Base-by-base conservation (phyloP, 2,888 invertebrate species). In the Apodemia zela region DNA sequence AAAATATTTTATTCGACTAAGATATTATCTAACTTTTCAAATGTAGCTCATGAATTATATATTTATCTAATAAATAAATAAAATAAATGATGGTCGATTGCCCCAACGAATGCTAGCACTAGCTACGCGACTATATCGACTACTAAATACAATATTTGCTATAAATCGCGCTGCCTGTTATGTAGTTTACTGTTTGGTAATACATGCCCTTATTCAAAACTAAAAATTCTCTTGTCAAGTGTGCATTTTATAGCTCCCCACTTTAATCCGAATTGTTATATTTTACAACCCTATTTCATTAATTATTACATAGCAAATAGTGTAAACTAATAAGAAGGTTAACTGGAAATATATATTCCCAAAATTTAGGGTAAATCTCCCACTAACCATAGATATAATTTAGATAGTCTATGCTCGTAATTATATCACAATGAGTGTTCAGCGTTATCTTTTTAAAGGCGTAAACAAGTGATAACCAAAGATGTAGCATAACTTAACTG, bases 401-500 rank as follows among this genome's bases (percentile, higher is more conserved):
- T 18, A 18, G 18, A 10, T 49, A 18, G 49, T 49, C 49, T 49
- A 49, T 18, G 49, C 11, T 18, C 18, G 18, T 49, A 49, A 25
- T 54, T 21, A 5, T 4, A 54, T 54, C 54, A 25, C 54, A 25
- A 25, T 15, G 54, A 42, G 42, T 42, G 42, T 42, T 42, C 42
- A 42, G 1, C 6, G 5, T 3, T 42, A 6, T 15, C 15, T 4
- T 42, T 15, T 42, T 15, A 42, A 15, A 42, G 42, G 42, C 13
- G 42, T 42, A 42, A 15, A n/a, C 42, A 42, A 15, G 54, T 54
- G 51, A 21, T 15, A 54, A 54, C 54, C 54, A 54, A 54, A 54
- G 54, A 54, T 54, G 21, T 54, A 54, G 51, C 13, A 21, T 54
- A 18, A 54, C 21, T 13, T 18, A 54, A 25, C 21, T 21, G 51